Evolutionary conservation across 2,888 invertebrate species (phyloP), one percentile per base, ranked within the genome.

Genomic region (Eurois occulta): DNA sequence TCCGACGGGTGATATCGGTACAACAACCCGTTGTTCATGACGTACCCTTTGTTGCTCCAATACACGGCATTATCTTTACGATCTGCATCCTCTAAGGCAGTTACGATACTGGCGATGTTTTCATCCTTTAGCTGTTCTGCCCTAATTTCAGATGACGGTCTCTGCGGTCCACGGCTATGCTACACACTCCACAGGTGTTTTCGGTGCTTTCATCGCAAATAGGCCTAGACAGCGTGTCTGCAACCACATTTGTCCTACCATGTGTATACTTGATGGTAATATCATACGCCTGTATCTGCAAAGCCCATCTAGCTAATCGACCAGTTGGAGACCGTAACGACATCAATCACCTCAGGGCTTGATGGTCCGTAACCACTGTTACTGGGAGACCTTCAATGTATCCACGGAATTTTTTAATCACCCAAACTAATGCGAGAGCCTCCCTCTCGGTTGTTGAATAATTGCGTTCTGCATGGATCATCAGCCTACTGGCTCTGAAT

Each of bases 261-360:
- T 58, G 58, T 32, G 58, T 24, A 32, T 60, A 71, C 58, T 32
- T 43, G 60, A 71, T 60, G 2, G 32, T 71, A 18, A 70, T 58
- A 46, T 81, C 89, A 88, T 88, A 72, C 78, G 73, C 55, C 35
- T 75, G 78, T 18, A 79, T 28, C 24, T 48, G 62, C 16, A 75
- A 28, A 38, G 72, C 78, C 75, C 78, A 79, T 52, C 75, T 46
- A 8, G 75, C 75, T 38, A 79, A 32, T 11, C 67, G 48, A 13
- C 78, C 78, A 28, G 65, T 71, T 16, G 71, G 67, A 6, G 74
- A 46, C 8, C 62, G 55, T 18, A 79, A 55, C 1, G 52, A 43
- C 68, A 78, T 65, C 8, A 75, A 67, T 72, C 71, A 78, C 35
- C 55, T 71, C 43, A 75, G 41, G 38, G 75, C 66, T 62, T 78